A percentile compares a stretch with the other conserved stretches of the same genome.
Evolutionary conservation across 2,888 invertebrate genomes (phyloP).

Genomic region (Drosophila putrida): DNA sequence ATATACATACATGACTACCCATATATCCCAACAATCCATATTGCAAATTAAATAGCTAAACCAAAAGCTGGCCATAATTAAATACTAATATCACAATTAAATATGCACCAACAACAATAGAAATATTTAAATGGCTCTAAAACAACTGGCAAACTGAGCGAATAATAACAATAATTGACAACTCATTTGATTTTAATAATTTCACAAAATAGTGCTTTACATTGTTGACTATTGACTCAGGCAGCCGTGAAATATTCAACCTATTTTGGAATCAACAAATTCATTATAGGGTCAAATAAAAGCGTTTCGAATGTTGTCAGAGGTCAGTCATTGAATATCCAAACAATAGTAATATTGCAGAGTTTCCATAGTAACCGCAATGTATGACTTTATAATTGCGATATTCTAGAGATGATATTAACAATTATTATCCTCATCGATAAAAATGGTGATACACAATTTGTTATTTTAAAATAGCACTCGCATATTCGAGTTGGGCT

Average conservation of each 20-base stretch:
- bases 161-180: conserved; percentile 60
- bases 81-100: conserved; percentile 41
- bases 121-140: conserved; percentile 14
- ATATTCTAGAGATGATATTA: too few species aligned
- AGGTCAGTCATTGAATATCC: conserved; percentile 38
- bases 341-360: background rate
- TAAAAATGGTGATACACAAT: too few species aligned
- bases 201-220: conserved; percentile 41
- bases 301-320: conserved; percentile 12
- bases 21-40: conserved; percentile 24
- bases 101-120: conserved; percentile 21
- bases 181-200: conserved; percentile 64
- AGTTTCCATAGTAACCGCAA: conserved; percentile 11
- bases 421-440: too few species aligned
- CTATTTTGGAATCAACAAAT: conserved; percentile 29
- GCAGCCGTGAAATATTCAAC: conserved; percentile 49
- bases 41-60: conserved; percentile 39
- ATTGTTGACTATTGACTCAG: conserved; percentile 8
- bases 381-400: conserved; percentile 12
- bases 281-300: conserved; percentile 2
- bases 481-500: too few species aligned
- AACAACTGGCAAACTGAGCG: conserved; percentile 19
- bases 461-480: too few species aligned
- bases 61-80: conserved; percentile 31
- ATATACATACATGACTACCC: background rate